phyloP scores from a whole-genome alignment of 2,113 vertebrate species.

The Sander lucioperca region DNA sequence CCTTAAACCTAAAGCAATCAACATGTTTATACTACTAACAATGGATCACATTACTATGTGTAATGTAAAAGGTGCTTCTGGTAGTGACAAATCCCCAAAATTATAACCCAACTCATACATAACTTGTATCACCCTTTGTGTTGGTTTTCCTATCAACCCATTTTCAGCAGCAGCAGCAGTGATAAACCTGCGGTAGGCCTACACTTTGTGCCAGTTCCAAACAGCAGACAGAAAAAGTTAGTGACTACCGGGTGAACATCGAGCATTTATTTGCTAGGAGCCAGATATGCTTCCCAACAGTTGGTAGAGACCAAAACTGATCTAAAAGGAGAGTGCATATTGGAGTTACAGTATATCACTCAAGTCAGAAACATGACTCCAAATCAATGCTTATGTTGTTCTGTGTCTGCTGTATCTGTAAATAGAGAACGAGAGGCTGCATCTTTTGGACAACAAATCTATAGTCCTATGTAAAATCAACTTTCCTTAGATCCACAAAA shows the following conservation, averaged over 20 bases:
- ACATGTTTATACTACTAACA: not conserved
- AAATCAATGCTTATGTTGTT: not conserved
- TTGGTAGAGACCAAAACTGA: not conserved
- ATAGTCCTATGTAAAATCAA: not conserved
- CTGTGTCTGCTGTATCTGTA: not conserved
- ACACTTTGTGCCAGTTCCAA: not conserved
- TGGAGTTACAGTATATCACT: not conserved
- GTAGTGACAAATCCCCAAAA: not conserved
- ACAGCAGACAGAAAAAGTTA: not conserved
- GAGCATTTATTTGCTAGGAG: not conserved
- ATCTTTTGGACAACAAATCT: not conserved
- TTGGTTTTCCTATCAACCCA: no score
- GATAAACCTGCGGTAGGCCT: no score
- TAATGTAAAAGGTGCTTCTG: not conserved
- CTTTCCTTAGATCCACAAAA: not conserved
- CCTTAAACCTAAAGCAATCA: not conserved
- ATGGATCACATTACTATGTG: not conserved
- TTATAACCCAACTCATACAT: not conserved
- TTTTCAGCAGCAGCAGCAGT: no score
- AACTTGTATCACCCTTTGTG: no score
- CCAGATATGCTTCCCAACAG: not conserved
- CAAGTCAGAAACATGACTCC: not conserved
- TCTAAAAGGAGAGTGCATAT: not conserved
- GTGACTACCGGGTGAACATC: not conserved
- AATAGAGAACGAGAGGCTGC: no score